Evolutionary conservation across 2,888 invertebrate genomes (phyloP), one percentile per base, ranked within the genome.

Genomic region (Stenchaetothrips biformis): DNA sequence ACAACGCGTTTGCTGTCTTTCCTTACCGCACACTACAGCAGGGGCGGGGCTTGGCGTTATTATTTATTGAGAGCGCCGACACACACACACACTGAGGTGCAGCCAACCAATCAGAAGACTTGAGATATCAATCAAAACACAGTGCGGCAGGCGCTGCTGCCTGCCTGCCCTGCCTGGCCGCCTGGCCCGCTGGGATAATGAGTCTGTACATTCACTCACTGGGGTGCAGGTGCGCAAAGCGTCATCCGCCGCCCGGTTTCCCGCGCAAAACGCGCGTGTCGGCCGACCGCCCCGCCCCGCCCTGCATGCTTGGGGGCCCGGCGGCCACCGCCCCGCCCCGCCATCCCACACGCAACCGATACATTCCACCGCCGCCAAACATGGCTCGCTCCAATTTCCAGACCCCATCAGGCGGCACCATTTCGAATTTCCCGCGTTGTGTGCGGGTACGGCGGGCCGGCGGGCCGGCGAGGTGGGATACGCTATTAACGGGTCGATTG

Each of bases 101-200:
- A 25, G 9, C 0, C 7, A 21, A 8, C 67, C 67, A 74, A 74
- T 74, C 67, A 74, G 25, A 21, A 74, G 67, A 74, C 67, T 59
- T 74, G 67, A 74, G 67, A 74, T 74, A 74, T 74, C 67, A 74
- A 74, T 74, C 67, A 74, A 74, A 74, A 74, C 25, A 74, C 13
- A 53, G 53, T 53, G 53, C 53, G 16, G 53, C 53, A 16, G 16
- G 53, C 53, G 53, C 53, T 16, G 53, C 53, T 16, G 53, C 13
- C 53, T 53, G 53, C 53, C 53, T 49, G 49, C 49, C 49, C 49
- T 11, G 49, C 49, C 7, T n/a, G n/a, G n/a, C n/a, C 37, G 37
- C 37, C 37, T 4, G 37, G 37, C 37, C 37, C 37, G 37, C 37
- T 37, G 37, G 37, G 37, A 37, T 37, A 37, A 37, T 37, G 37